Conservation (phyloP, 2,113 vertebrate genomes). For the Ochotona princeps region DNA sequence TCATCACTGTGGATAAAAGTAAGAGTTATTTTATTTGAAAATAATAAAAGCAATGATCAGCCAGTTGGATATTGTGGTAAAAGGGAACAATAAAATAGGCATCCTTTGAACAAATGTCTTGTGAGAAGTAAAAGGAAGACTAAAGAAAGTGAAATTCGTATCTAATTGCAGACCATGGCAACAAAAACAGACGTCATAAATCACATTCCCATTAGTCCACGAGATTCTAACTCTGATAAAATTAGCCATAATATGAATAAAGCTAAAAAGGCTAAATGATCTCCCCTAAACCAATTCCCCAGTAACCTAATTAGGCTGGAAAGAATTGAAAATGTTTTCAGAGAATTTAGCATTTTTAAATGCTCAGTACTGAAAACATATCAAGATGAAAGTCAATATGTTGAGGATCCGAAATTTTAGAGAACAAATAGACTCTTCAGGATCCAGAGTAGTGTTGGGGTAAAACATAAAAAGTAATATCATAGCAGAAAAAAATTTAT, state of each 20-base stretch:
- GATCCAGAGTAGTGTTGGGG: neutral
- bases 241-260: neutral
- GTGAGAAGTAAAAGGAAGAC: neutral
- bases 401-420: neutral
- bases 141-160: constrained; percentile 29
- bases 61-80: neutral
- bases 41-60: constrained; percentile 14
- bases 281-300: neutral
- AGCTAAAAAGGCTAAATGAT: neutral
- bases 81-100: constrained; percentile 30
- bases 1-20: constrained; percentile 40
- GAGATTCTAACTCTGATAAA: constrained; percentile 35
- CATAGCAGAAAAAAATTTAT: neutral
- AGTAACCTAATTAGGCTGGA: neutral
- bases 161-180: neutral
- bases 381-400: neutral
- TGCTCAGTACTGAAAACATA: neutral
- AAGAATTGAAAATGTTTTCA: neutral
- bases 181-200: neutral
- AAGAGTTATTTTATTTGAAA: constrained; percentile 42
- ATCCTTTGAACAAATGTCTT: constrained; percentile 33
- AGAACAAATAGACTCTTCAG: neutral
- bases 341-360: neutral
- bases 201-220: neutral
- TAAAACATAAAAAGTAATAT: neutral